Evolutionary conservation across 2,113 vertebrate genomes (phyloP).

Genomic region (Rattus rattus): DNA sequence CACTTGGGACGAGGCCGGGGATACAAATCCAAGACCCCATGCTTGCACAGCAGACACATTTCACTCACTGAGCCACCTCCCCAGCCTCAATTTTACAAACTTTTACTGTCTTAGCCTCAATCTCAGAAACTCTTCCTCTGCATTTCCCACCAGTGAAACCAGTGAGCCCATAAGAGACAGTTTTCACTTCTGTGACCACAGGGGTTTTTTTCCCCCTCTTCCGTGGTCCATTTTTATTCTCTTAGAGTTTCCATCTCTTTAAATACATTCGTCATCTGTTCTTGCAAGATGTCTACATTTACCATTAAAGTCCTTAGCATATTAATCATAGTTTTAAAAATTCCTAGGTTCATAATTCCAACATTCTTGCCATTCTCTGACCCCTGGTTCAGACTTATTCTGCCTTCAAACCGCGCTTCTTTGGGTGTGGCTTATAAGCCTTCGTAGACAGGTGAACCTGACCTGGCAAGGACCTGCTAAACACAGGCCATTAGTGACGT

Average conservation of each 20-base stretch:
- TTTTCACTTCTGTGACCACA: background rate
- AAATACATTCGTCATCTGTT: constrained; percentile 19
- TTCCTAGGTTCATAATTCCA: background rate
- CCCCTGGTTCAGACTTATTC: background rate
- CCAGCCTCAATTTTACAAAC: background rate
- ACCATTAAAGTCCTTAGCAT: background rate
- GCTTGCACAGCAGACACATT: background rate
- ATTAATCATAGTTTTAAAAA: background rate
- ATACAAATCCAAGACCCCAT: background rate
- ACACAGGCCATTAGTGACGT: background rate
- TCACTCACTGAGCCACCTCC: background rate
- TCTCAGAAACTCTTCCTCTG: background rate
- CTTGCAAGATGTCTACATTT: background rate
- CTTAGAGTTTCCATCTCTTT: background rate
- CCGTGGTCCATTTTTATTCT: background rate
- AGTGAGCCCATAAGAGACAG: background rate
- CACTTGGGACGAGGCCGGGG: background rate
- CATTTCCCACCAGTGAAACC: background rate
- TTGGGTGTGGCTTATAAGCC: background rate
- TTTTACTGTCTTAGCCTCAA: background rate
- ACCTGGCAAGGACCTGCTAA: background rate
- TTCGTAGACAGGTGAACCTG: background rate
- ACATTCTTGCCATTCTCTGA: background rate
- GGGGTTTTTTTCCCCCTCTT: background rate
- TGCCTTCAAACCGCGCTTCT: background rate